These are phyloP conservation scores for Drosophila merina DNA, from an alignment of 2,888 invertebrate species.

Conservation along the genomic window DNA sequence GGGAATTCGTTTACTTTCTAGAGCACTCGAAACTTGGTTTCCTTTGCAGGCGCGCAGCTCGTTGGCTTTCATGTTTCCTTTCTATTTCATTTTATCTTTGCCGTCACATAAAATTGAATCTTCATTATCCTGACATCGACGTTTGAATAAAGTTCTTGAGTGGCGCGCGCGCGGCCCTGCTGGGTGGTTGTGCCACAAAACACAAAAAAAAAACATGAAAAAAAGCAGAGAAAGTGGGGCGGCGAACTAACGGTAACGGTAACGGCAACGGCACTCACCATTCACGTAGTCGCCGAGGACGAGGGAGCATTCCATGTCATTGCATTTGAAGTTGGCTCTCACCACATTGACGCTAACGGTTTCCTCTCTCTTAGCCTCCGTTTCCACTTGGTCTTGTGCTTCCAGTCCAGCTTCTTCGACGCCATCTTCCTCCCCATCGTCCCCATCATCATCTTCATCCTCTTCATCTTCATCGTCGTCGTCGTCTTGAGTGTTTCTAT, in stretches of 20 bases:
- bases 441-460: background rate
- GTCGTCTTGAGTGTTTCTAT: constrained; percentile 13
- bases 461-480: constrained; percentile 2
- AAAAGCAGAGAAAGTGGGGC: background rate
- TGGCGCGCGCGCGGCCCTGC: background rate
- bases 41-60: background rate
- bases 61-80: constrained; percentile 8
- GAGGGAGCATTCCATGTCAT: constrained; percentile 67
- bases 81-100: constrained; percentile 23
- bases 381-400: background rate
- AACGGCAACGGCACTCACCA: constrained; percentile 44
- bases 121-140: constrained; percentile 30
- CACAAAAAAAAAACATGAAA: background rate
- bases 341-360: constrained; percentile 42
- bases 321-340: constrained; percentile 52
- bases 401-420: background rate
- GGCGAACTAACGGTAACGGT: constrained; percentile 7
- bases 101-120: constrained; percentile 34
- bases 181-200: background rate
- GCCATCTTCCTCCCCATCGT: background rate
- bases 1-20: background rate
- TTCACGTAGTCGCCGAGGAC: constrained; percentile 59
- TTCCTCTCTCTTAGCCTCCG: constrained; percentile 15
- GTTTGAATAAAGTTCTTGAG: constrained; percentile 28
- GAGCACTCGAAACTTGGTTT: background rate